Base-by-base conservation (phyloP, 2,888 invertebrate genomes). In the Apocheima hispidaria region DNA sequence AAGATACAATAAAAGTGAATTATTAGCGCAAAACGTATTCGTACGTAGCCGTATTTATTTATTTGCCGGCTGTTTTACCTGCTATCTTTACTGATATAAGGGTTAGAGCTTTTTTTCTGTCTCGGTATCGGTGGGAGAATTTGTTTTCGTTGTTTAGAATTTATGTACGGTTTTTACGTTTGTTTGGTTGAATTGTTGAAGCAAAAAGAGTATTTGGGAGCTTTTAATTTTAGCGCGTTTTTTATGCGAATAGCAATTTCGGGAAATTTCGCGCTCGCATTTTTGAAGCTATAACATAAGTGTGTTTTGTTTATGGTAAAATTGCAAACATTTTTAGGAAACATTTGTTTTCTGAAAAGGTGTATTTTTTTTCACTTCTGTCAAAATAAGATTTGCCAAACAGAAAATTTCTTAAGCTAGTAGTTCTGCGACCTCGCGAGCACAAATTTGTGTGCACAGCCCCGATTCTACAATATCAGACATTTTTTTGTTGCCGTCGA, bases 1-100 rank as follows among this genome's bases (percentile, higher is more conserved):
- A 86, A 88, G 88, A 89, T 88, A 91, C 86, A 90, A 91, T 91
- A 91, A 91, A 92, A 90, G 87, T 91, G 91, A 92, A 86, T 89
- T 92, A 92, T 91, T 90, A 88, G 81, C 82, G 81, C 82, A 82
- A 86, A 88, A 86, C 88, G 87, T 86, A 87, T 87, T 87, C 83
- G 79, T 82, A 81, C 81, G 81, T 79, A 84, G 81, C 78, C 77
- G 77, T 86, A 83, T 85, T 83, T 84, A 79, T 84, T 79, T 82
- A 81, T 79, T 79, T 77, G 73, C 74, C 66, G 70, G 62, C 70
- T 78, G 77, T 79, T 81, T 76, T 75, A 75, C 70, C 71, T 79
- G 82, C 77, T 83, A 80, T 83, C 81, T 80, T 76, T 78, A 71
- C 79, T 77, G 74, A 75, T 80, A 78, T 78, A 78, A 78, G 72